A percentile compares a stretch with the other conserved stretches of the same genome.
Evolutionary conservation across 2,113 vertebrate genomes (phyloP).

Genomic region (Poecile atricapillus): DNA sequence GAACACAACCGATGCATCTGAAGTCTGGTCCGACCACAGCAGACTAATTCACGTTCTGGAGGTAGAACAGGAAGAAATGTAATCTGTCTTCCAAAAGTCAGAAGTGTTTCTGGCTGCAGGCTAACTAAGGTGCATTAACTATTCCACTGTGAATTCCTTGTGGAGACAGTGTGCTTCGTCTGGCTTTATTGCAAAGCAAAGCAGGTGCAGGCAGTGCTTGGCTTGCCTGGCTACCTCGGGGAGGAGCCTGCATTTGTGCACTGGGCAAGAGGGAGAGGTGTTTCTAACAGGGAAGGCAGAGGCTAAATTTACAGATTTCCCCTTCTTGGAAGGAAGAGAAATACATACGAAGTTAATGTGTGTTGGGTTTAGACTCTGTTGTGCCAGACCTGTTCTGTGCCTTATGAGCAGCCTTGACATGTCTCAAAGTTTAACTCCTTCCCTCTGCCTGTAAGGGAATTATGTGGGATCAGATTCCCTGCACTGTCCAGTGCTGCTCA

Average conservation of each 20-base stretch:
- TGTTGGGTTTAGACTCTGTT: not conserved
- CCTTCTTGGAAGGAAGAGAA: not conserved
- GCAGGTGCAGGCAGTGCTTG: not conserved
- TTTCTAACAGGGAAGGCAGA: not conserved
- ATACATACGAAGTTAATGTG: not conserved
- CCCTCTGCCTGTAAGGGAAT: not conserved
- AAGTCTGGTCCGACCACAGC: not conserved
- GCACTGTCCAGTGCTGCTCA: not conserved
- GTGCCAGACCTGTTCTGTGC: not conserved
- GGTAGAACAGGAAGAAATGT: constrained; percentile 15
- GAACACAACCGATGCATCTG: not conserved
- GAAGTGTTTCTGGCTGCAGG: constrained; percentile 10
- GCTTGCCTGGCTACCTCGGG: not conserved
- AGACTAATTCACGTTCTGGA: not conserved
- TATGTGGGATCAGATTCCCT: not conserved
- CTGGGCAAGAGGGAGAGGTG: not conserved
- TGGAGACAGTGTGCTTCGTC: not conserved
- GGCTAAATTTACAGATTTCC: not conserved
- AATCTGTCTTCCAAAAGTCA: not conserved
- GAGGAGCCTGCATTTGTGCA: not conserved
- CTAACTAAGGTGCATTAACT: constrained; percentile 14
- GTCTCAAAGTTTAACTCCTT: not conserved
- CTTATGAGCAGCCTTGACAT: not conserved
- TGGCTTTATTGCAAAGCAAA: not conserved
- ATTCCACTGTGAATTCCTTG: constrained; percentile 16